Evolutionary conservation across 2,113 vertebrate genomes (phyloP).

Genomic region (Grallaria varia): DNA sequence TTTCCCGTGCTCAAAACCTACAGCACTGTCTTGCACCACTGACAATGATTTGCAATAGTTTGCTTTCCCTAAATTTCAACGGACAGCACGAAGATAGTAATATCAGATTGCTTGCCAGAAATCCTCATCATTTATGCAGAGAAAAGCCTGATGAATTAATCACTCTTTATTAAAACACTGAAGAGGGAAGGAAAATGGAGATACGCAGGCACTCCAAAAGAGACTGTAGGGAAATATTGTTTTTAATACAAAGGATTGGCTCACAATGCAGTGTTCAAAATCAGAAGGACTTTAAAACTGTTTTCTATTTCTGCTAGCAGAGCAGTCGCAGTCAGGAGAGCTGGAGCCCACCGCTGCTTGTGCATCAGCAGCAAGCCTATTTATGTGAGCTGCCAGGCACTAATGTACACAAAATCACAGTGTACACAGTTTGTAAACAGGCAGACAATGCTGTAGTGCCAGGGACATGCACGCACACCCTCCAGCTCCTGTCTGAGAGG

Average conservation of each 20-base stretch:
- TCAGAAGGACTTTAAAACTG: neutral
- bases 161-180: neutral
- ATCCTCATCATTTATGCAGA: neutral
- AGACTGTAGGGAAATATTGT: neutral
- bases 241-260: neutral
- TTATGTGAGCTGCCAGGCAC: neutral
- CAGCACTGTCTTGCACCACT: neutral
- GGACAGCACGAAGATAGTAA: neutral
- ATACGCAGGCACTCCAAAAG: neutral
- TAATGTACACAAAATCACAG: neutral
- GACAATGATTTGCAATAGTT: neutral
- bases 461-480: neutral
- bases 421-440: neutral
- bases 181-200: neutral
- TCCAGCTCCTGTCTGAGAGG: neutral
- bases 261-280: neutral
- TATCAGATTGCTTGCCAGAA: neutral
- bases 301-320: neutral
- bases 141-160: conserved; percentile 20
- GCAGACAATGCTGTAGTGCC: neutral
- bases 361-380: neutral
- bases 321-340: neutral
- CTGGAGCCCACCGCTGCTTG: neutral
- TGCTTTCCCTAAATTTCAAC: neutral
- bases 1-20: neutral